A percentile compares a stretch with the other conserved stretches of the same genome.
These are phyloP conservation scores for Pogonognathellus flavescens DNA, from an alignment of 1,140 invertebrate genomes.

Conservation along the genomic window DNA sequence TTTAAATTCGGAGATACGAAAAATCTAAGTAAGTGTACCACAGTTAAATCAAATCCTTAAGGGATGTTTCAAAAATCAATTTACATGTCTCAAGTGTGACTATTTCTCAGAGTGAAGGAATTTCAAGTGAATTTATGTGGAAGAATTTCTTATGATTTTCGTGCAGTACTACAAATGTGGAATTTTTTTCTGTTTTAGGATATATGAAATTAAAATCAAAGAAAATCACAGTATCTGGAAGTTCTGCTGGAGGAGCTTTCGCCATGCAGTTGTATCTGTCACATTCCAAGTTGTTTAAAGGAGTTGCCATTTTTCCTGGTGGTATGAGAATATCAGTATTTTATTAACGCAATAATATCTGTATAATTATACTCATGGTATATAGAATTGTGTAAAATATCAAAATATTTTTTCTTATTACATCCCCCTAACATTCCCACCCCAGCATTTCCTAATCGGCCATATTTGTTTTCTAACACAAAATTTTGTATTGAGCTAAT, in stretches of 20 bases:
- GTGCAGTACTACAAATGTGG: too few relatives aligned
- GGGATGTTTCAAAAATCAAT: too few relatives aligned
- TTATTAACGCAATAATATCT: too few relatives aligned
- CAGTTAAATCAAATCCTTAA: background rate
- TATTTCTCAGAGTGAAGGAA: background rate
- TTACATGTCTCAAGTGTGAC: background rate
- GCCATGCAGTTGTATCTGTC: constrained; percentile 63
- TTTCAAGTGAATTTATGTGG: background rate
- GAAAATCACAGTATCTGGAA: constrained; percentile 61
- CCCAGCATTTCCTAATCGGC: too few relatives aligned
- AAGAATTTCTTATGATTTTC: too few relatives aligned
- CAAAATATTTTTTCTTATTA: too few relatives aligned
- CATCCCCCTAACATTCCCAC: too few relatives aligned
- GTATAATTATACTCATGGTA: too few relatives aligned
- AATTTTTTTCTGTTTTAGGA: constrained; percentile 32
- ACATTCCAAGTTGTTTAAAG: constrained; percentile 62
- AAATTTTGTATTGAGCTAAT: too few relatives aligned
- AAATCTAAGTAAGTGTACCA: constrained; percentile 22
- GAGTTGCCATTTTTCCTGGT: constrained; percentile 64
- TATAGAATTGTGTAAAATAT: too few relatives aligned
- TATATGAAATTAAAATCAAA: constrained; percentile 59
- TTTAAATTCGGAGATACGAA: background rate
- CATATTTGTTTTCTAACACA: too few relatives aligned
- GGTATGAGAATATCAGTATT: constrained; percentile 36
- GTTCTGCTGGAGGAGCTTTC: constrained; percentile 60